Base-by-base conservation (phyloP, 2,797 vertebrate species). In the Tauraco hartlaubi region DNA sequence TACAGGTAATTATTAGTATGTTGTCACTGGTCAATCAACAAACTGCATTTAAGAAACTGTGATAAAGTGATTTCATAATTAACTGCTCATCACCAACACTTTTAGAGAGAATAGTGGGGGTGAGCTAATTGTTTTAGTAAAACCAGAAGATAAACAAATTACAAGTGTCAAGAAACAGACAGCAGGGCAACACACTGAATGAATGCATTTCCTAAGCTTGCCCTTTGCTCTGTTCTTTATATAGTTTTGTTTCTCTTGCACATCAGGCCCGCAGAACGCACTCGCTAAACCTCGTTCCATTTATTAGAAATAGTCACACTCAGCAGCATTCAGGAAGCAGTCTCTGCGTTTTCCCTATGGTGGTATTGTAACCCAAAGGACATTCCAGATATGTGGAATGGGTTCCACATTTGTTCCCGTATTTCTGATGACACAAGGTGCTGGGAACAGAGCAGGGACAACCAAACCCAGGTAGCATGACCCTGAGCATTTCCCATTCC, bases 11-110 rank as follows among this genome's bases (percentile, higher is more conserved):
- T 72, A 94, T 92, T 75, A 68, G 29, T 26, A 85, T 62, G 56
- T 62, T 95, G 86, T 79, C 88, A 92, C 0, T 64, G 95, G 94
- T 96, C 96, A 91, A 93, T 94, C 96, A 95, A 82, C 74, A 85
- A 93, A 89, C 74, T 44, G 49, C 90, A 87, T 83, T 95, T 93
- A 51, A 96, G 83, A 80, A 81, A 74, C 67, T 72, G 76, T 49
- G 61, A 92, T 93, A 88, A 93, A 86, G 48, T 58, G 28, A 93
- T 94, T 95, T 90, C 59, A 66, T 90, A 89, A 92, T 89, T 94
- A 96, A 90, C 61, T 82, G 33, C 74, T 94, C 75, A 93, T 74
- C 93, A 82, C 12, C 33, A 71, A 43, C 39, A 66, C 67, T 86
- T 84, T 20, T 15, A 67, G 46, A 73, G 28, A 84, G 39, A 82